These are phyloP conservation scores for Uromys caudimaculatus DNA, from an alignment of 2,797 vertebrate species.

Conservation along the genomic window DNA sequence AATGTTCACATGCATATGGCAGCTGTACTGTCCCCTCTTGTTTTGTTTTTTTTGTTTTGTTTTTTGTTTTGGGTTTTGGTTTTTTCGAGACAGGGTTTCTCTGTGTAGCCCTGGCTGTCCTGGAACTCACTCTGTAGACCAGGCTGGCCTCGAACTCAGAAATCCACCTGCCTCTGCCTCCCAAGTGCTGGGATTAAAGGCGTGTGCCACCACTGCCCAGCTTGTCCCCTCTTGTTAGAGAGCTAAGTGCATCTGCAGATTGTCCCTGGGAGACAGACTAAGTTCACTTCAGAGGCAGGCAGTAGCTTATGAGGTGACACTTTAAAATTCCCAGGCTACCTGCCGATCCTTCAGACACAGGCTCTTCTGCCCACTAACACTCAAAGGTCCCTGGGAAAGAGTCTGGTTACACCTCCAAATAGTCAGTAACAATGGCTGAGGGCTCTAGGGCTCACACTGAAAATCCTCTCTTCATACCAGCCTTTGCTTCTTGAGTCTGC, in stretches of 20 bases:
- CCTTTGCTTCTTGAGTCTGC: not conserved
- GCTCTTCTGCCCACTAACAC: conserved; percentile 55
- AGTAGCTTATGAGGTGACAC: not conserved
- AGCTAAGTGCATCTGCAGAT: conserved; percentile 66
- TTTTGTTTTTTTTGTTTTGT: too few relatives aligned
- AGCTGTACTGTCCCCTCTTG: conserved; percentile 48
- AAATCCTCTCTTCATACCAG: not conserved
- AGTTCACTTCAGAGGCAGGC: conserved; percentile 62
- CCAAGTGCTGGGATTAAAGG: too few relatives aligned
- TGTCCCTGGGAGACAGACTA: conserved; percentile 35
- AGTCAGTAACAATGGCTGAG: not conserved
- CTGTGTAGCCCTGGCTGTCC: too few relatives aligned
- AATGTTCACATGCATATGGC: conserved; percentile 25
- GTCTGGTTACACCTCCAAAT: not conserved
- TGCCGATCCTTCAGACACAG: conserved; percentile 41
- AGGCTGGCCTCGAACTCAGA: too few relatives aligned
- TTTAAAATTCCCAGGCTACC: conserved; percentile 53
- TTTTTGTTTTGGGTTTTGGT: too few relatives aligned
- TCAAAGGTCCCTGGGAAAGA: conserved; percentile 40
- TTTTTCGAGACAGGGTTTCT: too few relatives aligned
- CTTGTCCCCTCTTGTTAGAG: not conserved
- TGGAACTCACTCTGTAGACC: too few relatives aligned
- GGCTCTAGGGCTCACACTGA: not conserved
- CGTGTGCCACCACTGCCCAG: too few relatives aligned
- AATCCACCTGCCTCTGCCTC: too few relatives aligned